Evolutionary conservation across 2,888 invertebrate genomes (phyloP).

Genomic region (Alentia gelatinosa): DNA sequence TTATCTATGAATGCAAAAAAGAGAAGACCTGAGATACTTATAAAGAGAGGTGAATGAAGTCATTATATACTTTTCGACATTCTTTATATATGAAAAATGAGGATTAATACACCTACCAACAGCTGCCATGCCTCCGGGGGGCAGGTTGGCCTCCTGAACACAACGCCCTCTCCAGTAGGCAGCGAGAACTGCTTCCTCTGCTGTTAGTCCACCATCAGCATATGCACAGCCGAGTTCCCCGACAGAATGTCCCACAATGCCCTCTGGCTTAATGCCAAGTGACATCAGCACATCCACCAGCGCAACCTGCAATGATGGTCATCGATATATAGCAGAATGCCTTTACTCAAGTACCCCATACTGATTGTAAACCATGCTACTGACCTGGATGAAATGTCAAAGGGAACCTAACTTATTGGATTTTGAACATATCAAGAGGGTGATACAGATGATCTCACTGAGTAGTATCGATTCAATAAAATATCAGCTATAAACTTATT

Average conservation of each 20-base stretch:
- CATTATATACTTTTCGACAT: not conserved
- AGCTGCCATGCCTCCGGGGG: constrained; percentile 80
- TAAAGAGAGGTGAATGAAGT: too few species aligned
- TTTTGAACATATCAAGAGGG: too few species aligned
- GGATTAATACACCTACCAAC: constrained; percentile 76
- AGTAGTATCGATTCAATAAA: too few species aligned
- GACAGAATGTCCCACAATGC: constrained; percentile 97
- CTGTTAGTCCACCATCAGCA: constrained; percentile 96
- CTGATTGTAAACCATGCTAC: too few species aligned
- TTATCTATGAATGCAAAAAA: too few species aligned
- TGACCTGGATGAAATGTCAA: too few species aligned
- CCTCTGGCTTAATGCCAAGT: constrained; percentile 91
- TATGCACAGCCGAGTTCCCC: constrained; percentile 97
- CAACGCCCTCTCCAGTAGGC: constrained; percentile 90
- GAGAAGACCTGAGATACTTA: not conserved
- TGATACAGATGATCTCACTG: too few species aligned
- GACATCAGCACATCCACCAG: constrained; percentile 92
- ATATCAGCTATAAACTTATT: not conserved
- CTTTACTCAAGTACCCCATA: not conserved
- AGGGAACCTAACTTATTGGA: too few species aligned
- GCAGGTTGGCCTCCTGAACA: constrained; percentile 77
- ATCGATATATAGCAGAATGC: not conserved
- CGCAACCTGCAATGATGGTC: constrained; percentile 86
- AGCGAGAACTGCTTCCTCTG: constrained; percentile 95
- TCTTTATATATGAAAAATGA: not conserved